Conservation (phyloP, 2,113 vertebrate genomes). For the Cyprichromis sp. region DNA sequence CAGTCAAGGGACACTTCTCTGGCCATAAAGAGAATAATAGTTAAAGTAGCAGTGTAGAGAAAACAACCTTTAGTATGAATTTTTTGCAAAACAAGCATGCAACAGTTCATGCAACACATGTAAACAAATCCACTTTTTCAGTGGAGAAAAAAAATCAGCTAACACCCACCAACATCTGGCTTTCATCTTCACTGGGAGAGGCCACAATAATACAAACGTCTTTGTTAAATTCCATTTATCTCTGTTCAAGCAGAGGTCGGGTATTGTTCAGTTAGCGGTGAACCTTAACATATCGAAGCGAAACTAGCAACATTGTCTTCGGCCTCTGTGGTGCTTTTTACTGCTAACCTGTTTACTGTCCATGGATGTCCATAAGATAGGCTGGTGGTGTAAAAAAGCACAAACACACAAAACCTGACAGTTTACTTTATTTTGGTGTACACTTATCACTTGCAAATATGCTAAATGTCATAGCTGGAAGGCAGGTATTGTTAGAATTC, state of each 20-base stretch:
- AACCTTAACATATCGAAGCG: neutral
- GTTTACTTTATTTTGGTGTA: neutral
- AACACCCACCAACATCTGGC: neutral
- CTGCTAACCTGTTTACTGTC: neutral
- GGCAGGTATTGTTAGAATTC: neutral
- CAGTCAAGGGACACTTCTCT: neutral
- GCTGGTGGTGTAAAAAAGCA: neutral
- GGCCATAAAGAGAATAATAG: neutral
- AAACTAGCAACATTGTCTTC: neutral
- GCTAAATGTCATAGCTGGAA: neutral
- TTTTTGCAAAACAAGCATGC: neutral
- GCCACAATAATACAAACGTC: neutral
- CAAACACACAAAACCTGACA: fast-evolving
- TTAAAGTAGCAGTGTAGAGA: neutral
- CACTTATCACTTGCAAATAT: neutral
- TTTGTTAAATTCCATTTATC: neutral
- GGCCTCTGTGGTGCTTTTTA: neutral
- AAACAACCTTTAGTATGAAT: neutral
- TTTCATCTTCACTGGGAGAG: neutral
- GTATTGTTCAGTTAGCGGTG: neutral
- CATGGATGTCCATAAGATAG: neutral
- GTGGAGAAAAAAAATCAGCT: neutral
- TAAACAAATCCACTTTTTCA: neutral
- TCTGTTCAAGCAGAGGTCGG: neutral
- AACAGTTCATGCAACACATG: neutral